Base-by-base conservation (phyloP, 2,888 invertebrate species). In the Drosophila mayaguana region DNA sequence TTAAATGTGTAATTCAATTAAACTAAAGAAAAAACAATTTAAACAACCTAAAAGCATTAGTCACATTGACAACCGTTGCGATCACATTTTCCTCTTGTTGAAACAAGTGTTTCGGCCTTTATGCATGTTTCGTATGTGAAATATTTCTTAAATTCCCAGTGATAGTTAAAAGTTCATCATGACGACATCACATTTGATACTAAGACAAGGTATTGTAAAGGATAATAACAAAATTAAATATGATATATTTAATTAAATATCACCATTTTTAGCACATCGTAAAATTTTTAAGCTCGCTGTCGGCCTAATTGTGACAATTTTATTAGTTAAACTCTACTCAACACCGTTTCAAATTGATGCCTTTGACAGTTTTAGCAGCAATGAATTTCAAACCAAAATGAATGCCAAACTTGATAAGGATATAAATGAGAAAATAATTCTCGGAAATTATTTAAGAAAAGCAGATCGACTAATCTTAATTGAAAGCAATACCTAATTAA, bases 351-450 rank as follows among this genome's bases (percentile, higher is more conserved):
- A 20, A 2, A 55, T 67, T 7, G 72, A 73, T 42, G 0, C 45
- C 0, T 73, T 73, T 22, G 75, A 73, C 16, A 59, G 43, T n/a
- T 74, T 59, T 25, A 63, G 34, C 4, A 32, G 16, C 18, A 16
- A 22, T 2, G 12, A 64, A 1, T n/a, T 40, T 22, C 38, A n/a
- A n/a, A n/a, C 1, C 9, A 16, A 20, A 9, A 18, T 6, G 12
- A n/a, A n/a, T 51, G 8, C n/a, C 0, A 18, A 9, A 2, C 2
- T 3, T 18, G 20, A 20, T 50, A 9, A 32, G 11, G 12, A 38
- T 1, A 28, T 16, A 1, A 45, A 18, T 20, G 16, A 38, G 28
- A 5, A 60, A 16, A 20, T 18, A 20, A 0, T 5, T 32, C 3
- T 2, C n/a, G 38, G 18, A 28, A 28, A 8, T 8, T 8, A 28